Base-by-base conservation (phyloP, 2,113 vertebrate genomes). In the Vidua chalybeata region DNA sequence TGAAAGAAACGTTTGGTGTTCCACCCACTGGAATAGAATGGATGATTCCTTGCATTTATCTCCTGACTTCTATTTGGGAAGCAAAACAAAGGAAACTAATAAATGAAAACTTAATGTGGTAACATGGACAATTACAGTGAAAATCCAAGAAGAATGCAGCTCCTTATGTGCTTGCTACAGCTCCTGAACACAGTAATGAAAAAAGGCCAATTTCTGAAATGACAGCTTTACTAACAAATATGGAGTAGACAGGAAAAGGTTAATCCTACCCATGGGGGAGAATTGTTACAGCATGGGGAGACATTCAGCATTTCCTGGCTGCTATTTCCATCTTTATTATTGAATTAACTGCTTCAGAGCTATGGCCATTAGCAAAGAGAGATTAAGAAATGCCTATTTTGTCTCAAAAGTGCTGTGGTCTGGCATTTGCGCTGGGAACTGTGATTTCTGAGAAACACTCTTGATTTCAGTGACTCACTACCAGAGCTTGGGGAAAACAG, bases 311-410 rank as follows among this genome's bases (percentile, higher is more conserved):
- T 82, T 72, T 91, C 46, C 58, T 81, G 93, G 55, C 56, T 95
- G 37, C 48, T 81, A 63, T 76, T 93, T 77, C 37, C 63, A 95
- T 49, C 58, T 88, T 52, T 58, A 83, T 86, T 92, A 92, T 75
- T 81, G 39, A 77, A 86, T 92, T 93, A 81, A 46, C 64, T 77
- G 33, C 56, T 86, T 79, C 71, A 89, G 89, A 95, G 39, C 76
- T 54, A 54, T 26, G 21, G 49, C 54, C 84, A 85, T 87, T 82
- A 95, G 78, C 93, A 93, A 68, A 55, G n/a, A 62, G 62, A 87
- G 58, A 87, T 82, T 61, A 89, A 95, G 84, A 94, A 94, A 83
- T 83, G 58, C 46, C 46, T 79, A 37, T 66, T 79, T 66, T 77
- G 54, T 64, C 74, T 94, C 74, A 62, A 24, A 93, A 94, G 67